Base-by-base conservation (phyloP, 2,113 vertebrate species). In the Nipponia nippon region DNA sequence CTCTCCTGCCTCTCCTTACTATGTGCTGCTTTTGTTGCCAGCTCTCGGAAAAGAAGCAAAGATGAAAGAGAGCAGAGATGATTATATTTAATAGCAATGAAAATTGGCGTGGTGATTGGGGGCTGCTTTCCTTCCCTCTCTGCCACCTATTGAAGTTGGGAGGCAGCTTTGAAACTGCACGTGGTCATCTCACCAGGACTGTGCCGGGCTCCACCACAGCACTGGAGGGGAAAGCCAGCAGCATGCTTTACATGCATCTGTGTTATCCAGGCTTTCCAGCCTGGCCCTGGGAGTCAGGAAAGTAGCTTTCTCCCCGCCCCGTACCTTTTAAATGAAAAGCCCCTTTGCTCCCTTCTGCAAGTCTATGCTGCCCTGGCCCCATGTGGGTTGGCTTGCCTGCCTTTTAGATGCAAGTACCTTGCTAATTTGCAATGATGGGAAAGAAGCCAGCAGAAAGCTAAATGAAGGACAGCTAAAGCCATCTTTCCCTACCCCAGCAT, bases 61-160 rank as follows among this genome's bases (percentile, higher is more conserved):
- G 95, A 96, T 97, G 84, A 97, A 97, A 96, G 93, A 47, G n/a
- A 81, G 30, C 47, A 58, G 73, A 44, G 71, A 49, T 83, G 38
- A 95, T 96, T 84, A 46, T 47, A 82, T 72, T 88, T 82, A 97
- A 96, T 84, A 79, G 85, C 80, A 49, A 25, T 70, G 90, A 95
- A 90, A 91, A 91, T 46, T 9, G 55, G 81, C 13, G 6, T 5
- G 27, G 73, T 50, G 89, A 53, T 11, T 36, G 22, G 62, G 73
- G 58, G 42, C 44, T 6, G 14, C 78, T 90, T 95, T 81, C 63
- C 78, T 88, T 96, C 58, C 42, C 66, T 83, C 55, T 63, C 56
- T 93, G 66, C 50, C 34, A 23, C 52, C 36, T 85, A 3, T 23
- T 95, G 88, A 81, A 83, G 73, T 7, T 32, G 72, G 36, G 71